Percentiles rank a stretch among this genome's conserved stretches.
phyloP scores from a whole-genome alignment of 2,113 vertebrate species.

The Columba livia region DNA sequence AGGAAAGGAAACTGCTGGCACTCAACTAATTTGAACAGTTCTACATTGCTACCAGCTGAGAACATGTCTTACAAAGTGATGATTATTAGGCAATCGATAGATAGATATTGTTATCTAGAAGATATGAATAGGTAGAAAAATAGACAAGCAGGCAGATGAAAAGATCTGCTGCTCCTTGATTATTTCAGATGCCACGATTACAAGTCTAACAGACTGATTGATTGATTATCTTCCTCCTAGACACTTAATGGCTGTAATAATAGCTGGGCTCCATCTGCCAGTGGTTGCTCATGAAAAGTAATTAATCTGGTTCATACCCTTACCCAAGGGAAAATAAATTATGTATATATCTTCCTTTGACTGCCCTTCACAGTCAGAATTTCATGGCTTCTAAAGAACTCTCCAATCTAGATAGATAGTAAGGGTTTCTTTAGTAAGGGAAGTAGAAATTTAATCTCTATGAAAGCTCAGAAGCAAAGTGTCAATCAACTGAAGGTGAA shows the following conservation, averaged over 20 bases:
- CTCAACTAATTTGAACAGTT: neutral
- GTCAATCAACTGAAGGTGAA: neutral
- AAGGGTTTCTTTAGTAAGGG: neutral
- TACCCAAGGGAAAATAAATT: constrained; percentile 40
- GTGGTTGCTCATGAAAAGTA: constrained; percentile 5
- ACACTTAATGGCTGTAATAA: constrained; percentile 46
- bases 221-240: neutral
- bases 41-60: neutral
- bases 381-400: neutral
- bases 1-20: neutral
- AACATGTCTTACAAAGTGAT: neutral
- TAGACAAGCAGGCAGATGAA: neutral
- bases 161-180: neutral
- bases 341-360: neutral
- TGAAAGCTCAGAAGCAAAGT: neutral
- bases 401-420: neutral
- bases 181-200: constrained; percentile 11
- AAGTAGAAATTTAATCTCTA: neutral
- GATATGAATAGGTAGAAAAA: neutral
- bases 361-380: neutral
- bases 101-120: neutral
- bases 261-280: constrained; percentile 35
- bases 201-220: constrained; percentile 4
- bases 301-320: constrained; percentile 51
- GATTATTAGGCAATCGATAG: neutral